Conservation (phyloP, 1,140 invertebrate species). For the Trichonephila inaurata region DNA sequence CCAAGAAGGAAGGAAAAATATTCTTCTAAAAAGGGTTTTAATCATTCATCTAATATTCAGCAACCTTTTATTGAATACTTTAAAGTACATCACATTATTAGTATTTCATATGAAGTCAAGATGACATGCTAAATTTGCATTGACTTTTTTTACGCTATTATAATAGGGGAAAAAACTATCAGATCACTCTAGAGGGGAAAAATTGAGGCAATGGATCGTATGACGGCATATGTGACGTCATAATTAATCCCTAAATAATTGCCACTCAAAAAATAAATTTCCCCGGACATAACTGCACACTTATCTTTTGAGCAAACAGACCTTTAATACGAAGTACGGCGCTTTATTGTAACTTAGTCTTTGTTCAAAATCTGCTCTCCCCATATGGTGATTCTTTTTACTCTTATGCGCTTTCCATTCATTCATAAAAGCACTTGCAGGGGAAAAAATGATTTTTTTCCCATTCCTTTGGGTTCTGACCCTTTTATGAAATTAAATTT, state of each 20-base stretch:
- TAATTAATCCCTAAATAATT: constrained; percentile 24
- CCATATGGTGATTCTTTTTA: neutral
- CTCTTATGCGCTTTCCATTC: neutral
- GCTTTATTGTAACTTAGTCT: constrained; percentile 19
- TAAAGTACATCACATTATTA: too few species aligned
- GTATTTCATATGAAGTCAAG: too few species aligned
- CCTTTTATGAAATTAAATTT: neutral
- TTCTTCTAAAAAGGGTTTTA: too few species aligned
- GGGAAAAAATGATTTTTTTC: neutral
- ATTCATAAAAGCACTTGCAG: neutral
- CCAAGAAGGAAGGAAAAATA: too few species aligned
- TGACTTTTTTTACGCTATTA: too few species aligned
- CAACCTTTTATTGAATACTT: too few species aligned
- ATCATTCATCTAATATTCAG: too few species aligned
- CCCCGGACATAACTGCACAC: constrained; percentile 11
- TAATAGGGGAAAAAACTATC: too few species aligned
- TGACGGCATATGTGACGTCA: neutral
- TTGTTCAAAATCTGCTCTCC: neutral
- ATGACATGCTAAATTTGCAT: too few species aligned
- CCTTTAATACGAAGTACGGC: neutral
- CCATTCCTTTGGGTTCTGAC: neutral
- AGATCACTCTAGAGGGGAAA: neutral
- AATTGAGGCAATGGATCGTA: neutral
- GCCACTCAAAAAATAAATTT: constrained; percentile 35
- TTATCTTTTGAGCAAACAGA: constrained; percentile 20